Conservation (phyloP, 92 coral and sea anemone genomes). For the Hydrozoanthus gracilis region DNA sequence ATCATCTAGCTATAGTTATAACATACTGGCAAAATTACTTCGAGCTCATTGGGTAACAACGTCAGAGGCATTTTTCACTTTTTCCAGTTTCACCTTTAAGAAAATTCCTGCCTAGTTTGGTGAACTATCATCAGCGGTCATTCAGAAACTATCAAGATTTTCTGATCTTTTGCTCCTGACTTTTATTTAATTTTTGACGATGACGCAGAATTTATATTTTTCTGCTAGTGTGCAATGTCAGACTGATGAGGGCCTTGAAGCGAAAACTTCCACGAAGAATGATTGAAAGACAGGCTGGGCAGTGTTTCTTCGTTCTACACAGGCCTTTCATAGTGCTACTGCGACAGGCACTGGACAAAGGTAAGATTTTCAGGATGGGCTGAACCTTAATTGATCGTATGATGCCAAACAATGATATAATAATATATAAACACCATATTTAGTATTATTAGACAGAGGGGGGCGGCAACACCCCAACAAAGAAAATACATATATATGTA, state of each 20-base stretch:
- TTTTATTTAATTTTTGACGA: neutral
- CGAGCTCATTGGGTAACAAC: too few relatives aligned
- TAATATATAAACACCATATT: neutral
- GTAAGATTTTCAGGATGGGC: neutral
- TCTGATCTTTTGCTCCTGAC: too few relatives aligned
- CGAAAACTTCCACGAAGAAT: too few relatives aligned
- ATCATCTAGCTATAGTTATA: too few relatives aligned
- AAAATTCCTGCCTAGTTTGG: too few relatives aligned
- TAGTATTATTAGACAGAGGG: neutral
- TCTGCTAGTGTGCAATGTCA: neutral
- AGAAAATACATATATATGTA: too few relatives aligned
- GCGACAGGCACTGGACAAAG: conserved; percentile 27
- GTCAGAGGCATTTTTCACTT: too few relatives aligned
- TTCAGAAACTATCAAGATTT: neutral
- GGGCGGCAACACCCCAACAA: too few relatives aligned
- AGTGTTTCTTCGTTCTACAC: conserved; percentile 25
- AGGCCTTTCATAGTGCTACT: conserved; percentile 17
- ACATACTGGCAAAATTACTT: too few relatives aligned
- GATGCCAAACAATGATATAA: too few relatives aligned
- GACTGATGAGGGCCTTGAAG: neutral
- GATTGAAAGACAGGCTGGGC: conserved; percentile 14
- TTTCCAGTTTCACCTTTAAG: too few relatives aligned
- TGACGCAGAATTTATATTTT: neutral
- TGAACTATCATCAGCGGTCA: neutral
- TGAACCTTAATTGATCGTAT: neutral